A percentile compares a stretch with the other conserved stretches of the same genome.
Conservation (phyloP, 1,140 invertebrate species). For the Neodiprion virginianus region DNA sequence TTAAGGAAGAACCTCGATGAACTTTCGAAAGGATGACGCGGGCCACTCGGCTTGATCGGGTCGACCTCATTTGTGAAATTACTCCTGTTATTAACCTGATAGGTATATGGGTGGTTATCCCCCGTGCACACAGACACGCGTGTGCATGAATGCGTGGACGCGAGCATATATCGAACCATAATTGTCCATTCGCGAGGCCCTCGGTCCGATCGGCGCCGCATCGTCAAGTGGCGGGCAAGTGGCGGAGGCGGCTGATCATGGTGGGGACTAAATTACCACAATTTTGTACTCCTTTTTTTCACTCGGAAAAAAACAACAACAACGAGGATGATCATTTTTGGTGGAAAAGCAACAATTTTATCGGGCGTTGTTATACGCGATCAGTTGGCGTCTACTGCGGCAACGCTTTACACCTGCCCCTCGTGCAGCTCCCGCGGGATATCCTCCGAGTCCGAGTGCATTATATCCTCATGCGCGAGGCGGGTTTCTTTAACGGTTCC, state of each 20-base stretch:
- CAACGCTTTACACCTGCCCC: constrained; percentile 55
- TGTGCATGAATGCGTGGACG: background rate
- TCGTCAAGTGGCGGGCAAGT: background rate
- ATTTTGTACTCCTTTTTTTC: constrained; percentile 48
- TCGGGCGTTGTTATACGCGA: constrained; percentile 58
- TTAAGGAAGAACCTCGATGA: too few relatives aligned
- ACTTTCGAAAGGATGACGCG: too few relatives aligned
- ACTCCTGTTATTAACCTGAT: background rate
- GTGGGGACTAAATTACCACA: constrained; percentile 58
- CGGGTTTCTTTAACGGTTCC: constrained; percentile 21
- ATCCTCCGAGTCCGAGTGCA: background rate
- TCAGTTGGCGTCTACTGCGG: constrained; percentile 57
- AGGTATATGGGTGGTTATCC: background rate
- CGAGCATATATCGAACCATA: constrained; percentile 43
- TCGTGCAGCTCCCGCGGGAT: constrained; percentile 12
- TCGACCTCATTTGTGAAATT: background rate
- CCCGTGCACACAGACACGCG: background rate
- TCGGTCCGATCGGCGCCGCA: background rate
- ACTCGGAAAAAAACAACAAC: constrained; percentile 12
- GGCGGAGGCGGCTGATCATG: constrained; percentile 20
- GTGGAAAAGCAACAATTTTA: constrained; percentile 61
- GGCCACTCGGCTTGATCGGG: too few relatives aligned
- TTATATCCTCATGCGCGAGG: background rate
- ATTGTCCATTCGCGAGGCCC: constrained; percentile 34
- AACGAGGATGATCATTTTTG: constrained; percentile 59